Base-by-base conservation (phyloP, 2,888 invertebrate species). In the Drosophila percnosoma region DNA sequence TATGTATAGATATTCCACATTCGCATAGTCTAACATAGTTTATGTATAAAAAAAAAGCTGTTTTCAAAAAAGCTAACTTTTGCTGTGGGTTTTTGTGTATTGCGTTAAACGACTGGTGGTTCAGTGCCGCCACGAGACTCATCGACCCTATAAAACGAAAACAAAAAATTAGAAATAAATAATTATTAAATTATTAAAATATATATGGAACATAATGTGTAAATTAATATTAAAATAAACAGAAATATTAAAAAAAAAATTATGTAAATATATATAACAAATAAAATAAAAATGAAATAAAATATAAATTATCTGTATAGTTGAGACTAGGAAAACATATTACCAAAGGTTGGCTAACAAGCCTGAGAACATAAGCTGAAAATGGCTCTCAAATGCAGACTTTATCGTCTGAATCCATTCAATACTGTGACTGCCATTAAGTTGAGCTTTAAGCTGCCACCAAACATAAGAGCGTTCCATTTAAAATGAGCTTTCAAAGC, bases 51-150 rank as follows among this genome's bases (percentile, higher is more conserved):
- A 64, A 70, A 74, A 74, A 68, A 40, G 64, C 57, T 54, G 33
- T 70, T 73, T 48, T 51, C 58, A 80, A 75, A 84, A 82, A 80
- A 75, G 58, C 89, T 75, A 84, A 74, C 80, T 79, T 77, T 71
- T 71, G 52, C 61, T 79, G 73, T 67, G 68, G 58, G 29, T 38
- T 73, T 72, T 60, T 78, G 48, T 52, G 63, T 38, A 27, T 8
- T 69, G 61, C 66, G 70, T 90, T 92, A 93, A 83, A 92, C 93
- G 84, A 93, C 92, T 88, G 92, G 93, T 78, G 92, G 93, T 84
- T 93, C 93, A 76, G 93, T 92, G 79, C 92, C 93, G 64, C 92
- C 92, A 64, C 78, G 82, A 57, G 88, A 84, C 60, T 92, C 91
- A 67, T 91, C 88, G 70, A 82, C 80, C 72, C 91, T 91, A 24